phyloP scores from a whole-genome alignment of 2,888 invertebrate genomes.

The Cyclophora punctaria region DNA sequence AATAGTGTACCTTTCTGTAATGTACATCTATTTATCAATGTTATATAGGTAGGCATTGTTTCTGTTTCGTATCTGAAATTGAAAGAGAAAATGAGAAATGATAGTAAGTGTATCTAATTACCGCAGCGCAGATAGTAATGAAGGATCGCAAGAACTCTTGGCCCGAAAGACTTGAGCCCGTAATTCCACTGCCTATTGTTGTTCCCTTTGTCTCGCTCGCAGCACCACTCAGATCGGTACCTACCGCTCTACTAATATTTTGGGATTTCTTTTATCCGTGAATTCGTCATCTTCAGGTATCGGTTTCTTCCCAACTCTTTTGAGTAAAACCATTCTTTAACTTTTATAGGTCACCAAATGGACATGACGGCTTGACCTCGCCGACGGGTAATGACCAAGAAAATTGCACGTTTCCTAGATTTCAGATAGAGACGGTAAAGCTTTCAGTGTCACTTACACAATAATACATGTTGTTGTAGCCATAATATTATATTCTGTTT shows the following conservation, averaged over 20 bases:
- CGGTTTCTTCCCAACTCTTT: constrained; percentile 22
- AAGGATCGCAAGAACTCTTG: constrained; percentile 38
- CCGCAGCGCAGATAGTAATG: constrained; percentile 42
- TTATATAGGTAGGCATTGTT: too few species aligned
- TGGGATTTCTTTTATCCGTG: constrained; percentile 21
- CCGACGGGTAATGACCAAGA: constrained; percentile 12
- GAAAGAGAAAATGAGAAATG: constrained; percentile 3
- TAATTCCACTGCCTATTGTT: constrained; percentile 49
- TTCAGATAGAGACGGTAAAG: constrained; percentile 3
- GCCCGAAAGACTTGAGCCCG: constrained; percentile 40
- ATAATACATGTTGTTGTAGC: too few species aligned
- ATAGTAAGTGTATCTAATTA: constrained; percentile 30
- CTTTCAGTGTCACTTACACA: too few species aligned
- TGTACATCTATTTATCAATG: too few species aligned
- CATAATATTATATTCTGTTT: too few species aligned
- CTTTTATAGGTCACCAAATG: constrained; percentile 18
- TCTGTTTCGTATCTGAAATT: too few species aligned
- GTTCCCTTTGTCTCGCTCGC: constrained; percentile 42
- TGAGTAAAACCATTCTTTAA: constrained; percentile 18
- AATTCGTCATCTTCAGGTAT: constrained; percentile 25
- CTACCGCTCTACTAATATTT: constrained; percentile 26
- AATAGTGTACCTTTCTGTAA: too few species aligned
- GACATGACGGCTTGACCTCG: constrained; percentile 17
- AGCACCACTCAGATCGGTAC: constrained; percentile 29
- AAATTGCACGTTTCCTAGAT: constrained; percentile 13